Evolutionary conservation across 2,797 vertebrate genomes (phyloP), one percentile per base, ranked within the genome.

Genomic region (Gymnoscopelus microlampas): DNA sequence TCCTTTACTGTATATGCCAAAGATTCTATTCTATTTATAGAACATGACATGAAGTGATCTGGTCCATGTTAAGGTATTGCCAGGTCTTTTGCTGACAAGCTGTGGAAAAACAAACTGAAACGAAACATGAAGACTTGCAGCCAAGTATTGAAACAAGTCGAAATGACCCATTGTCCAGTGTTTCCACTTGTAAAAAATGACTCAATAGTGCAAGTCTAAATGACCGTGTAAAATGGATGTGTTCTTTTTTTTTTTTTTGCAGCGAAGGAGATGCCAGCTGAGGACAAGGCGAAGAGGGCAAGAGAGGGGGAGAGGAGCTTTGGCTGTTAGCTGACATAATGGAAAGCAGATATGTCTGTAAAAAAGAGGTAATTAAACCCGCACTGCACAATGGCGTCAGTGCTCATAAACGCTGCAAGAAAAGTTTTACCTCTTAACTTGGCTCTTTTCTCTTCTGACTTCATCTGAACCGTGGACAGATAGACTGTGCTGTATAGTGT

Each of bases 351-450:
- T 81, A 80, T 74, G 80, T 73, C 83, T 83, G 78, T 71, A 53
- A 19, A 53, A 53, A 77, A 78, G 77, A 82, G 72, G 87, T 89
- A 85, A 90, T 91, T 90, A 91, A 89, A 88, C 82, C 77, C 77
- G 19, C 68, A 19, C 82, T 85, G 84, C 80, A 83, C 79, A 83
- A 88, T 88, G 87, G 85, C 88, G 83, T 92, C 89, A 89, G 81
- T 77, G 64, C 83, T 88, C 77, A 50, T 91, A 87, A 90, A 91
- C 74, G 76, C 74, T 73, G 76, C 72, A 74, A 66, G 78, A 85
- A 62, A 66, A 24, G 55, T 73, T 80, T 68, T 81, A 79, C 75
- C 68, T 73, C 73, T 44, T 53, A 4, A 66, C 51, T 76, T 60
- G 73, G 64, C 57, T 56, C 53, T 58, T 32, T 75, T 66, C 78